Conservation (phyloP, 2,113 vertebrate species). For the Sterrhoptilus dennistouni region DNA sequence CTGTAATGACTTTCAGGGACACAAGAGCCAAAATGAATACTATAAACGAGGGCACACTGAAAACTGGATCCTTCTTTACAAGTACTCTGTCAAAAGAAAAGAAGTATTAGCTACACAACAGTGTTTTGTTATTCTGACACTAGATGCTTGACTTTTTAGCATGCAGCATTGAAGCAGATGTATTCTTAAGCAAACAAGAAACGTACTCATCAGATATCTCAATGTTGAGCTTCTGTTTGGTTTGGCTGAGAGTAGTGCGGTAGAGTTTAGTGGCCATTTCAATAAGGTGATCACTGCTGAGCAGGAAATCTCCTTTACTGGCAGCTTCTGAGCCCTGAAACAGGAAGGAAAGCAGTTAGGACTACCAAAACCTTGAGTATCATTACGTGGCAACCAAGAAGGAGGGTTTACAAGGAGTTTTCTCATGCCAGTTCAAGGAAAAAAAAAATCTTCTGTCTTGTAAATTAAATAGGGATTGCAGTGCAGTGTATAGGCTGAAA, state of each 20-base stretch:
- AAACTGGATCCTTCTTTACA: neutral
- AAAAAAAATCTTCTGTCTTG: neutral
- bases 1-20: neutral
- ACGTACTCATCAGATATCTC: constrained; percentile 98
- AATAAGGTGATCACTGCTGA: constrained; percentile 94
- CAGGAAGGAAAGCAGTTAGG: neutral
- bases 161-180: neutral
- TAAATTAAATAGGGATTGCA: neutral
- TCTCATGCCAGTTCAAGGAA: neutral
- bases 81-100: neutral
- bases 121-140: neutral
- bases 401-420: neutral
- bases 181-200: neutral
- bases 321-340: constrained; percentile 89
- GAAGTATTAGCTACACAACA: neutral
- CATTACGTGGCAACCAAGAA: neutral
- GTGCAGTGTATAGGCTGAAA: neutral
- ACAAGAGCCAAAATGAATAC: neutral
- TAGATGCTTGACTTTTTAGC: neutral
- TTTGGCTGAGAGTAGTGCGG: constrained; percentile 82
- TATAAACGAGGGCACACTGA: neutral
- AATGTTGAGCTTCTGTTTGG: constrained; percentile 85
- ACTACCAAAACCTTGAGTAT: neutral
- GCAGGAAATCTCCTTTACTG: constrained; percentile 94
- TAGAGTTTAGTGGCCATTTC: constrained; percentile 98